phyloP scores from a whole-genome alignment of 2,113 vertebrate genomes.

The Hippocampus abdominalis region DNA sequence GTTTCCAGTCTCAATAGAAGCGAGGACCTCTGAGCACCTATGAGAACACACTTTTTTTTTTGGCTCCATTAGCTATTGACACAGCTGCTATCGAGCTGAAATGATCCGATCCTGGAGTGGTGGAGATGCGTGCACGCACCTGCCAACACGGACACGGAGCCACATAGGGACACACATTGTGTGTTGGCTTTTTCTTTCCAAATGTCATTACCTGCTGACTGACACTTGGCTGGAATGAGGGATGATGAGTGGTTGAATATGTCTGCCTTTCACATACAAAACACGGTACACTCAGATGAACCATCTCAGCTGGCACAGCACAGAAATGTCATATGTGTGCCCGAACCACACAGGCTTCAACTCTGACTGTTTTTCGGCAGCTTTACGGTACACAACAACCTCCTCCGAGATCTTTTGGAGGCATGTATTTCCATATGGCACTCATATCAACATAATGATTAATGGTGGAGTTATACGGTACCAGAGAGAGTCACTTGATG shows the following conservation, averaged over 20 bases:
- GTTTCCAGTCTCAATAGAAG: conserved; percentile 49
- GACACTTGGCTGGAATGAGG: not conserved
- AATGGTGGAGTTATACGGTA: not conserved
- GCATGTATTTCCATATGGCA: no score
- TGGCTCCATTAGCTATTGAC: conserved; percentile 60
- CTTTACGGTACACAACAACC: not conserved
- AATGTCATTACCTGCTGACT: conserved; percentile 35
- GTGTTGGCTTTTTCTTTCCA: conserved; percentile 47
- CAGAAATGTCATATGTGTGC: not conserved
- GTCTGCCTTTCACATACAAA: conserved; percentile 8
- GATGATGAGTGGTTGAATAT: not conserved
- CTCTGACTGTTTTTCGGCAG: not conserved
- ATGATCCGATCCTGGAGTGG: conserved; percentile 46
- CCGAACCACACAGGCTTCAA: not conserved
- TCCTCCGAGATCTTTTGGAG: not conserved
- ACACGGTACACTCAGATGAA: not conserved
- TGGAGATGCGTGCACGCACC: conserved; percentile 39
- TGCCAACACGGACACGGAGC: conserved; percentile 14
- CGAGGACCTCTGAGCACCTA: conserved; percentile 32
- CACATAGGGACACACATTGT: conserved; percentile 14
- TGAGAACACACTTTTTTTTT: conserved; percentile 47
- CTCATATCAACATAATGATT: not conserved
- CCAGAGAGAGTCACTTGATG: not conserved
- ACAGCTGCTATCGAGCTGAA: conserved; percentile 65
- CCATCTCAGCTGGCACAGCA: not conserved